A percentile compares a stretch with the other conserved stretches of the same genome.
phyloP scores from a whole-genome alignment of 2,113 vertebrate genomes.

The Camelus dromedarius region DNA sequence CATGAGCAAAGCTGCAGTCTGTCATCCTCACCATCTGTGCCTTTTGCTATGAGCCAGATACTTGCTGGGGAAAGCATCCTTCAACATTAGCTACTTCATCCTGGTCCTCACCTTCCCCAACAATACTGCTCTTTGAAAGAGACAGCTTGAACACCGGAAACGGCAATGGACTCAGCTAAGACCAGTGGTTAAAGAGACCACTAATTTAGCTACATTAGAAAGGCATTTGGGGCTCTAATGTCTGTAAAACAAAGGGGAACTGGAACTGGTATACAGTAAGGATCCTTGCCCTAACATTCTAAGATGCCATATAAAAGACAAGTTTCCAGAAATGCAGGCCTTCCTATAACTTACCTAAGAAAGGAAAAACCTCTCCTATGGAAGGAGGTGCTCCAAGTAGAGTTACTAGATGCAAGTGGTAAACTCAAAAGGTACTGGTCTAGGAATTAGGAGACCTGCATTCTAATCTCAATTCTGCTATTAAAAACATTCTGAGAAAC shows the following conservation, averaged over 20 bases:
- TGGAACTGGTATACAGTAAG: background rate
- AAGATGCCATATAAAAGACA: constrained; percentile 35
- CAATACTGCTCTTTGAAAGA: constrained; percentile 36
- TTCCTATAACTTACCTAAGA: constrained; percentile 26
- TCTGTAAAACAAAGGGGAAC: background rate
- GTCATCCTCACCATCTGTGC: constrained; percentile 75
- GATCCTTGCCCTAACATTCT: constrained; percentile 16
- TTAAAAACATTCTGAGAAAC: constrained; percentile 58
- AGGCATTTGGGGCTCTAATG: background rate
- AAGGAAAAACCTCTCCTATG: background rate
- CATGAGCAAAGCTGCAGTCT: constrained; percentile 19
- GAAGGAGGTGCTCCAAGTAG: constrained; percentile 15
- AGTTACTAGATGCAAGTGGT: background rate
- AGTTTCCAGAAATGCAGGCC: constrained; percentile 29
- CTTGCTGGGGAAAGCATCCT: constrained; percentile 56
- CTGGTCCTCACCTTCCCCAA: constrained; percentile 44
- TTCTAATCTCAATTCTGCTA: constrained; percentile 55
- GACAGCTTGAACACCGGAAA: background rate
- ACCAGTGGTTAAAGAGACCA: background rate
- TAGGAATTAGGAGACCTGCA: background rate
- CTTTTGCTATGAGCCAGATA: constrained; percentile 72
- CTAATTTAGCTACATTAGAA: background rate
- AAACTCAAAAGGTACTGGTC: background rate
- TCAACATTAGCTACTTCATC: constrained; percentile 59
- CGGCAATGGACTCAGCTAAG: background rate